Evolutionary conservation across 2,888 invertebrate species (phyloP), one percentile per base, ranked within the genome.

Genomic region (Stenurella melanura): DNA sequence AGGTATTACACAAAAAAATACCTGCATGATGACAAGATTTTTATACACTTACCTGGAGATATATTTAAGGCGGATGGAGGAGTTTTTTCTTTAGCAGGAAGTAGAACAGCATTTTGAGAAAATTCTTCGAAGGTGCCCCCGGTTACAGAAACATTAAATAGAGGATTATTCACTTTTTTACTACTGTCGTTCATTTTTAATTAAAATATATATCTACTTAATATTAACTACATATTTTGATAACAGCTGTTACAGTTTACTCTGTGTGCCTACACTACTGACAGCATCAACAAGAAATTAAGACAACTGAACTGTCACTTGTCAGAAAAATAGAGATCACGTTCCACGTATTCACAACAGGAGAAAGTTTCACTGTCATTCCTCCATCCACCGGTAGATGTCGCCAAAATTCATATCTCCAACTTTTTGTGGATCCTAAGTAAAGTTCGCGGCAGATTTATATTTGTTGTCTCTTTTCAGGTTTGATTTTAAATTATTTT

Each of bases 41-140:
- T 50, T 38, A 34, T 9, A 15, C n/a, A 76, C 82, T 79, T 73
- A 84, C 84, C 84, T 76, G 75, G 77, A 17, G 81, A 71, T 56
- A 84, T n/a, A 64, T 83, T 81, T 30, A 83, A 56, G n/a, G 90
- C 88, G 38, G 84, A 83, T 73, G 82, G 82, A 64, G 83, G 82
- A 74, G 90, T 89, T 66, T 91, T 90, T 78, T 86, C 84, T 79
- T 85, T 85, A 54, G 93, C 94, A 84, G 95, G 95, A 86, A 95
- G 90, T 85, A 95, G 90, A 78, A 95, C 90, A 75, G 94, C 93
- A 89, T 93, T 93, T 87, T 94, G 93, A 81, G 93, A 91, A 90
- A 94, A 93, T 89, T 94, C 94, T 83, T 95, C 95, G 73, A 93
- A 92, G 15, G 94, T 93, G 82, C 93, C 92, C 72, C 94, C 94